A percentile compares a stretch with the other conserved stretches of the same genome.
phyloP scores from a whole-genome alignment of 2,888 invertebrate genomes.

The Drosophila affinis region DNA sequence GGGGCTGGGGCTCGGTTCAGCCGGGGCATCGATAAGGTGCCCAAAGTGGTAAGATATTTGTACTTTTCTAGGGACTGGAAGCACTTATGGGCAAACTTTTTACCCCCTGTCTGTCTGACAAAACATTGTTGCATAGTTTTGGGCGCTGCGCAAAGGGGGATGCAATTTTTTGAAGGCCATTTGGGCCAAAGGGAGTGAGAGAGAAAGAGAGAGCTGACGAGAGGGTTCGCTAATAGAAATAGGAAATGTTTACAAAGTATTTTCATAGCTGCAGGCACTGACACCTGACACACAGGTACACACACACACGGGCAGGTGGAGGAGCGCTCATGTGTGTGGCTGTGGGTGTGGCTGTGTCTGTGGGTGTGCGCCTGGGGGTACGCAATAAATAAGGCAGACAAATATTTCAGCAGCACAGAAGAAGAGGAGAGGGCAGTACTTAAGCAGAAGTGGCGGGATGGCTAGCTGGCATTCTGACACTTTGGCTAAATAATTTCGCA shows the following conservation, averaged over 20 bases:
- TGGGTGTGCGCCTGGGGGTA: conserved; percentile 34
- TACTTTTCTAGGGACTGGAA: conserved; percentile 37
- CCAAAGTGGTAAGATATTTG: conserved; percentile 56
- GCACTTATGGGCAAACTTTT: conserved; percentile 75
- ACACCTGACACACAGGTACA: conserved; percentile 73
- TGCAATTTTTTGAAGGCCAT: conserved; percentile 63
- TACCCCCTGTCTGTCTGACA: conserved; percentile 62
- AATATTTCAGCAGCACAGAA: conserved; percentile 57
- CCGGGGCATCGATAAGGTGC: conserved; percentile 71
- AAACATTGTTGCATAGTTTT: conserved; percentile 76
- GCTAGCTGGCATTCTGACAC: conserved; percentile 69
- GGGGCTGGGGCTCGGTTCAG: conserved; percentile 38
- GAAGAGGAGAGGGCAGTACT: conserved; percentile 19
- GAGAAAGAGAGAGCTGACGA: neutral
- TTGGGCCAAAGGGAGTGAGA: conserved; percentile 6
- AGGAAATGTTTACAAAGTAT: conserved; percentile 83
- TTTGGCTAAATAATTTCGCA: conserved; percentile 74
- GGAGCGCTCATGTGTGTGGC: conserved; percentile 6
- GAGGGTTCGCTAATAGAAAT: conserved; percentile 70
- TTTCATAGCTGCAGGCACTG: conserved; percentile 83
- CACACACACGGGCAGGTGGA: neutral
- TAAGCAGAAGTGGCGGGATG: conserved; percentile 26
- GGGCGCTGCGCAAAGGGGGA: conserved; percentile 21
- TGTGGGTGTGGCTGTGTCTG: conserved; percentile 1
- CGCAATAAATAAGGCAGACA: conserved; percentile 70